Evolutionary conservation across 1,140 invertebrate genomes (phyloP), one percentile per base, ranked within the genome.

Genomic region (Pectinophora gossypiella): DNA sequence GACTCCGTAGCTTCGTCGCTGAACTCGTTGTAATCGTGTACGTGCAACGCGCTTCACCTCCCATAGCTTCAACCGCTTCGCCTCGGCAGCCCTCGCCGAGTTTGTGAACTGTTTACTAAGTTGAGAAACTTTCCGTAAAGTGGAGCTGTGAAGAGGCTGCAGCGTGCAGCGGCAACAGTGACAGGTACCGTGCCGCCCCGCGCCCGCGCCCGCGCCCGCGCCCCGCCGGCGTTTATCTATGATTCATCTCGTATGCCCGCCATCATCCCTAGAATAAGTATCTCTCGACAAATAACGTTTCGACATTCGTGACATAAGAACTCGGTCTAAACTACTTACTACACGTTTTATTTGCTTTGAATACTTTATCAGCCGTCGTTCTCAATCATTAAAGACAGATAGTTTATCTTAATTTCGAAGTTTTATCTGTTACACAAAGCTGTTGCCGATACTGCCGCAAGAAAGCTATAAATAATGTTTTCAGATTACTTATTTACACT

Each of bases 1-100:
- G 85, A 86, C 87, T 89, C 80, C 85, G 85, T 85, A 85, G 87
- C 87, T 89, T 88, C 80, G 84, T 81, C 75, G 85, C 84, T 80
- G 82, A 77, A 79, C 79, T 83, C 69, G 73, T 81, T 75, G 77
- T 83, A 80, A 82, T 64, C 72, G 66, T 74, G 65, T 70, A 68
- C 61, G 72, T 72, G 61, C 72, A 72, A 77, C 82, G 78, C 76
- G 83, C 83, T 86, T 85, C 72, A 68, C 51, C 63, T 44, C 51
- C 51, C 54, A 61, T 59, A 56, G 64, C 76, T 79, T 81, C 66
- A 60, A 59, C 51, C 59, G 69, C 69, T 67, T 63, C 49, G n/a
- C 19, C 51, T 22, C 61, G 56, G 64, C 56, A 66, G 71, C 48
- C 61, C 63, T 59, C 63, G 53, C 58, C 65, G 56, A 71, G 64